Base-by-base conservation (phyloP, 53 echinoderm and acorn worm species). In the Actinopyga echinites region DNA sequence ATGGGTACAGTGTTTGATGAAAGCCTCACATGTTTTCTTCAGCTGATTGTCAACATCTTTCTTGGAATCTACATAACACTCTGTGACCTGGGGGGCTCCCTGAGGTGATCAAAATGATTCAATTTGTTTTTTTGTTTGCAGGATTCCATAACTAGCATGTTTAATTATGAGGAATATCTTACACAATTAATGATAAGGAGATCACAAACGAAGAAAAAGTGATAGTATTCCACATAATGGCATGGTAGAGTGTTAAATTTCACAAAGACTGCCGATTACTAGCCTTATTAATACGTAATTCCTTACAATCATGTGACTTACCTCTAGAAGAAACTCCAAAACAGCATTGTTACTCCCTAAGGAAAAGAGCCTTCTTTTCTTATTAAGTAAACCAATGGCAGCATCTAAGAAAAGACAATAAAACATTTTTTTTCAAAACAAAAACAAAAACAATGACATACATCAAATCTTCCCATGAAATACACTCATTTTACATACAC, bases 41-140 rank as follows among this genome's bases (percentile, higher is more conserved):
- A 99, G 89, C n/a, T 99, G 92, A n/a, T 95, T 89, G 59, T 99
- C 99, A 1, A 99, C 99, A 34, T 99, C 99, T 62, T 94, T 94
- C 87, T 99, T 99, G 36, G 99, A 99, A 69, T 99, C 99, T 5
- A 92, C 86, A 64, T 91, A 99, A 75, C 91, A 90, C 54, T 99
- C 99, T 4, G 92, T 95, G 19, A 99, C 99, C 45, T 92, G 92
- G 3, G 99, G 99, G 2, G 99, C 94, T 53, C 99, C 99, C 99
- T 99, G 42, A 28, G 57, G 15, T 24, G 42, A 63, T 74, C 6
- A 57, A 60, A 69, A 83, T 20, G 13, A 77, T 8, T 30, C 9
- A 11, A 4, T 31, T 40, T 62, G 12, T 20, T 62, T 2, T 21
- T 60, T 7, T 3, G 15, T 8, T 40, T 40, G 40, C 8, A 40